Evolutionary conservation across 2,797 vertebrate species (phyloP), one percentile per base, ranked within the genome.

Genomic region (Sebastes trivittatus): DNA sequence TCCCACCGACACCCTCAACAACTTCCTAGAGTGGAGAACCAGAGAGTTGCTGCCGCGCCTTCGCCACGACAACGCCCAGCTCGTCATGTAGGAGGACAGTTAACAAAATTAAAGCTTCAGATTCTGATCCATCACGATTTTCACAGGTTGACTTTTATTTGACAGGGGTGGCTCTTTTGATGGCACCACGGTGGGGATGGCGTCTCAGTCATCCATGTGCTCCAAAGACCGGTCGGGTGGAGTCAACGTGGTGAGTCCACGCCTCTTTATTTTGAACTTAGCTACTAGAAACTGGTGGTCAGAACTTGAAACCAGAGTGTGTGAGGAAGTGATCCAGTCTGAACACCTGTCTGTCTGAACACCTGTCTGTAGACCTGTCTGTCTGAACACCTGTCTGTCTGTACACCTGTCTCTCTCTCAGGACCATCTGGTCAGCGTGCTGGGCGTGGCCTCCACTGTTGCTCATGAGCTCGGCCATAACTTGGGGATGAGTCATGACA

Each of bases 391-490:
- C 7, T 29, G 32, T 61, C 52, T 54, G 7, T 54, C 52, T 46
- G 2, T 6, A 11, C 16, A 11, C 10, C n/a, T 36, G 67, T 46
- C 23, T 54, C 25, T 59, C 55, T 7, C 20, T 0, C 91, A 99
- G 98, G 98, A 99, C 87, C 97, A 98, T 86, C 97, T 98, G 1
- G 89, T 96, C 22, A 98, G 97, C 1, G 91, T 97, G 29, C 81
- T 98, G 7, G 97, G 96, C 1, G 89, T 98, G 3, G 97, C 98
- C 4, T 97, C 98, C 79, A 98, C 98, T 0, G 92, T 99, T 1
- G 98, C 98, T 1, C 98, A 99, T 1, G 97, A 98, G 85, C 89
- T 99, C 1, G 98, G 98, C 5, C 98, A 99, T 87, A 99, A 97
- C 92, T 90, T 99, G 77, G 98, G 98, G 65, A 95, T 99, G 94